Evolutionary conservation across 92 coral and sea anemone species (phyloP).

Genomic region (Palythoa heliodiscus): DNA sequence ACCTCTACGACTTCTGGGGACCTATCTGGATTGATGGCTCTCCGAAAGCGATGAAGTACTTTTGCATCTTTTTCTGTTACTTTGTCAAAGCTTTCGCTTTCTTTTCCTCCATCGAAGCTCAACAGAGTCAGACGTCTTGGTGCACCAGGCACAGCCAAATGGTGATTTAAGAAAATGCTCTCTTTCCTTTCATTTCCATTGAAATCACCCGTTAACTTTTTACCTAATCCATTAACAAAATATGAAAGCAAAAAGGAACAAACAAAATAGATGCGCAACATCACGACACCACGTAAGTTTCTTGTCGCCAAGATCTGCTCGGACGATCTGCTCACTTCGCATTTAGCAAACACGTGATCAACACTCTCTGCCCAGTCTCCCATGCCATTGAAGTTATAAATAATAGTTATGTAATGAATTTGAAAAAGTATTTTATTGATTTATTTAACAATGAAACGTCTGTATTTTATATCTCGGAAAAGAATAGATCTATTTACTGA

Average conservation of each 20-base stretch:
- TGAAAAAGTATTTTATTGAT: too few relatives aligned
- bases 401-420: too few relatives aligned
- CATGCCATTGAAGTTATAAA: neutral
- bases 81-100: slow-evolving; percentile 26
- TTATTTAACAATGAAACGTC: too few relatives aligned
- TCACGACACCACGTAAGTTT: slow-evolving; percentile 14
- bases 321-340: neutral
- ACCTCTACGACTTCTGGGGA: slow-evolving; percentile 61
- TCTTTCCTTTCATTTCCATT: slow-evolving; percentile 30
- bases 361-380: slow-evolving; percentile 7
- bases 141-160: slow-evolving; percentile 73
- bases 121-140: slow-evolving; percentile 58
- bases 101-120: slow-evolving; percentile 11
- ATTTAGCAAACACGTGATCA: neutral
- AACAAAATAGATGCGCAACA: neutral
- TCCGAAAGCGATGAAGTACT: slow-evolving; percentile 57
- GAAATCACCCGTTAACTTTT: slow-evolving; percentile 11
- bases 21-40: slow-evolving; percentile 65
- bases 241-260: slow-evolving; percentile 29
- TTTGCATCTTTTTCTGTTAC: slow-evolving; percentile 34
- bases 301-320: neutral
- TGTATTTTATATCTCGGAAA: too few relatives aligned
- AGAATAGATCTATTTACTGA: too few relatives aligned
- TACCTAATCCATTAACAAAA: slow-evolving; percentile 23
- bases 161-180: slow-evolving; percentile 73